These are phyloP conservation scores for Dryobates pubescens DNA, from an alignment of 2,797 vertebrate genomes.

Conservation along the genomic window DNA sequence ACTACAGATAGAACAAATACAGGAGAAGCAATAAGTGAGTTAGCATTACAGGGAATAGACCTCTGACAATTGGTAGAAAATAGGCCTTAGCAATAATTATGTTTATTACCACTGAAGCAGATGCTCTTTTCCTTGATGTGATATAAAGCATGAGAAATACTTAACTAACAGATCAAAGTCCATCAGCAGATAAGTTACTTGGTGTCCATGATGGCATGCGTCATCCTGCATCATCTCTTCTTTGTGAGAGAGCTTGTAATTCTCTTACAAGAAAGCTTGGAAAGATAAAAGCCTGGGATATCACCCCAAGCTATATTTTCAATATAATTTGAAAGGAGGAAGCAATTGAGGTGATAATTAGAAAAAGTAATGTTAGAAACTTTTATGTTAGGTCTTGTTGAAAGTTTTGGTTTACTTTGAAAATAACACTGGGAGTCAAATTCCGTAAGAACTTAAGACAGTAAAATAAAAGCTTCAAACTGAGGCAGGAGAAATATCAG, in stretches of 20 bases:
- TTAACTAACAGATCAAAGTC: not conserved
- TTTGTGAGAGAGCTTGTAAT: not conserved
- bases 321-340: not conserved
- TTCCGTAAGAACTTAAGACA: not conserved
- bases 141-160: not conserved
- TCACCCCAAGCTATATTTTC: not conserved
- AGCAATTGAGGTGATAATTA: not conserved
- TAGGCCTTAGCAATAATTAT: not conserved
- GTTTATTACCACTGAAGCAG: not conserved
- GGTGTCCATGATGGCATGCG: not conserved
- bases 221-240: not conserved
- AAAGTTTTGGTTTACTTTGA: slow-evolving; percentile 11
- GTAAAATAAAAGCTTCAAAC: not conserved
- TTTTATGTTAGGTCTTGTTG: not conserved
- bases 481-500: not conserved
- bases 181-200: not conserved
- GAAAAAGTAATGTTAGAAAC: not conserved
- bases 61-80: not conserved
- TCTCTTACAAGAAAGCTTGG: not conserved
- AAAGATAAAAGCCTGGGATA: not conserved
- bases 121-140: not conserved
- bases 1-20: not conserved
- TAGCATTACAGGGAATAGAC: not conserved
- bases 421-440: not conserved
- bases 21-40: not conserved